A percentile compares a stretch with the other conserved stretches of the same genome.
Conservation (phyloP, 2,113 vertebrate genomes). For the Engraulis encrasicolus region DNA sequence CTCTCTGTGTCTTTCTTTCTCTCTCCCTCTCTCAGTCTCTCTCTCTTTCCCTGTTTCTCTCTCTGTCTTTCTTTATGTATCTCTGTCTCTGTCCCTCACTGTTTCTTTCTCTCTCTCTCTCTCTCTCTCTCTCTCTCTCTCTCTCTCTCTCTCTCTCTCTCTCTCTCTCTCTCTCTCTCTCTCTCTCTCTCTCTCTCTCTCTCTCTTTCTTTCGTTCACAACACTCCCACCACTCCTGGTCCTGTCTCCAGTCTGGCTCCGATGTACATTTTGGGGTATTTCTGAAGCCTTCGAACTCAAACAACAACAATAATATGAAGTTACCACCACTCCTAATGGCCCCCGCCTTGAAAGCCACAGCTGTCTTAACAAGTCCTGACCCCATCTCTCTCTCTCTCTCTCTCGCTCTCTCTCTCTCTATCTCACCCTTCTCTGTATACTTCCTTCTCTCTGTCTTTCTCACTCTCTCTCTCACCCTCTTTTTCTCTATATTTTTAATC, state of each 20-base stretch:
- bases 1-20: too few relatives aligned
- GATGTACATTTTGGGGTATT: conserved; percentile 27
- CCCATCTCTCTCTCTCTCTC: background rate
- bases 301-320: conserved; percentile 40
- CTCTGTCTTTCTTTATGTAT: too few relatives aligned
- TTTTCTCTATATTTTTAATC: background rate
- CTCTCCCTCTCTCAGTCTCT: background rate
- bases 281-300: conserved; percentile 36
- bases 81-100: too few relatives aligned
- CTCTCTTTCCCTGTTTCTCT: background rate
- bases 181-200: background rate
- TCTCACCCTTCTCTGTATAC: too few relatives aligned
- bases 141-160: background rate
- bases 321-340: conserved; percentile 41
- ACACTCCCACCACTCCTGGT: background rate
- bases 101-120: background rate
- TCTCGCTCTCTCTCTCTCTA: background rate
- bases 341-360: conserved; percentile 40
- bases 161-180: conserved; percentile 1
- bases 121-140: background rate
- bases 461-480: background rate
- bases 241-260: conserved; percentile 1
- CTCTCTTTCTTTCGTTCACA: background rate
- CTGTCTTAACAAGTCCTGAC: conserved; percentile 52
- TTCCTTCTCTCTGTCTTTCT: background rate